These are phyloP conservation scores for Eriosoma lanigerum DNA, from an alignment of 1,140 invertebrate genomes.

Conservation along the genomic window DNA sequence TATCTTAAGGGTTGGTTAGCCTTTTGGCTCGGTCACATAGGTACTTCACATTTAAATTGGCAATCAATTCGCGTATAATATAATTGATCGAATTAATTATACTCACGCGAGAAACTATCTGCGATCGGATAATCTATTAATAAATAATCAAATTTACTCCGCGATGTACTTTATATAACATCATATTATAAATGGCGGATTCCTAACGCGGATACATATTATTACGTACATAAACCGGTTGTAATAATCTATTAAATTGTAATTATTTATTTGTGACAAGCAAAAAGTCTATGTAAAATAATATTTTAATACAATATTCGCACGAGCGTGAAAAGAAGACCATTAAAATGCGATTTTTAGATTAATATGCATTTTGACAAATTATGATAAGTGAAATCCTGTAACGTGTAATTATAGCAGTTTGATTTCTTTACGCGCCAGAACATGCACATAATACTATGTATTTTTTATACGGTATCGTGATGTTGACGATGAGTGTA, in stretches of 20 bases:
- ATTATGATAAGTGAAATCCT: neutral
- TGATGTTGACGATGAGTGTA: neutral
- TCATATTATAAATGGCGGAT: neutral
- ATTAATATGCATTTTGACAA: neutral
- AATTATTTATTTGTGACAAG: constrained; percentile 26
- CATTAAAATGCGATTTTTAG: constrained; percentile 7
- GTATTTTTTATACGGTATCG: neutral
- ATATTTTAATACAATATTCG: neutral
- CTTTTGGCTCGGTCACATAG: neutral
- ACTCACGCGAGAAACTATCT: too few species aligned
- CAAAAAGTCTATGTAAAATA: too few species aligned
- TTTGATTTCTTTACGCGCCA: neutral
- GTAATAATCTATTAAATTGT: constrained; percentile 27
- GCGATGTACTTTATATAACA: neutral
- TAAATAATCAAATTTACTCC: neutral
- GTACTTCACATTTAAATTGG: neutral
- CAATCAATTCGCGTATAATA: neutral
- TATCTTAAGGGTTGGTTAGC: neutral
- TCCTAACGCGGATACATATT: neutral
- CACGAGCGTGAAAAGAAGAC: neutral
- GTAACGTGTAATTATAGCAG: neutral
- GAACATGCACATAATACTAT: neutral
- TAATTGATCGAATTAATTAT: neutral
- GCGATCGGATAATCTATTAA: neutral
- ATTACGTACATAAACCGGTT: constrained; percentile 16